Evolutionary conservation across 2,113 vertebrate genomes (phyloP).

Genomic region (Trogon surrucura): DNA sequence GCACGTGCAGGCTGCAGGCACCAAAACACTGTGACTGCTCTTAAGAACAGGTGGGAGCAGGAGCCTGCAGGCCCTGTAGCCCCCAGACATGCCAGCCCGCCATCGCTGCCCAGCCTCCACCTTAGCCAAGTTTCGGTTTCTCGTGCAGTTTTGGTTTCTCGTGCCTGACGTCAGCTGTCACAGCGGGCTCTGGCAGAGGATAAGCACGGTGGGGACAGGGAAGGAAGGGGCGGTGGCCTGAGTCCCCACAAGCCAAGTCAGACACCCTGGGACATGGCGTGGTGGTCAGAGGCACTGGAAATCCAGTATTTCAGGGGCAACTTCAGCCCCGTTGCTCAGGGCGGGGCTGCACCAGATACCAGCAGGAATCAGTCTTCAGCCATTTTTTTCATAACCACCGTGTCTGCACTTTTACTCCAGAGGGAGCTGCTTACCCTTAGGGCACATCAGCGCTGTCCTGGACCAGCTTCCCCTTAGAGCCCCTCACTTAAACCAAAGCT

Average conservation of each 20-base stretch:
- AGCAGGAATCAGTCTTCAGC: not conserved
- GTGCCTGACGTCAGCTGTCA: not conserved
- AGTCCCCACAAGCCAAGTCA: not conserved
- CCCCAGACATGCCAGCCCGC: rapidly evolving
- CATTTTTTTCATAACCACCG: not conserved
- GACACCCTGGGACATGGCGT: rapidly evolving
- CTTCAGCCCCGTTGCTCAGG: not conserved
- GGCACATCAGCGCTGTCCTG: rapidly evolving
- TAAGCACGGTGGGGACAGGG: no score
- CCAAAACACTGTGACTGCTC: no score
- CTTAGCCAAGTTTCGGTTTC: rapidly evolving
- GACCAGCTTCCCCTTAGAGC: not conserved
- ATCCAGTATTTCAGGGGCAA: rapidly evolving
- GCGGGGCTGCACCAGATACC: not conserved
- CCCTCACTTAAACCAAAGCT: not conserved
- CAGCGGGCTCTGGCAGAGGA: rapidly evolving
- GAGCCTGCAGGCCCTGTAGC: no score
- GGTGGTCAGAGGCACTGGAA: not conserved
- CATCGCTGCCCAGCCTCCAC: not conserved
- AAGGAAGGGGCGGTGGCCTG: not conserved
- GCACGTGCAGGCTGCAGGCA: no score
- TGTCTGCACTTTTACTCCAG: rapidly evolving
- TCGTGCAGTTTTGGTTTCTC: not conserved
- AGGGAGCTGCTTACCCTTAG: no score
- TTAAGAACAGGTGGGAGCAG: no score